These are phyloP conservation scores for Seriola rivoliana DNA, from an alignment of 2,113 vertebrate species.

Conservation along the genomic window DNA sequence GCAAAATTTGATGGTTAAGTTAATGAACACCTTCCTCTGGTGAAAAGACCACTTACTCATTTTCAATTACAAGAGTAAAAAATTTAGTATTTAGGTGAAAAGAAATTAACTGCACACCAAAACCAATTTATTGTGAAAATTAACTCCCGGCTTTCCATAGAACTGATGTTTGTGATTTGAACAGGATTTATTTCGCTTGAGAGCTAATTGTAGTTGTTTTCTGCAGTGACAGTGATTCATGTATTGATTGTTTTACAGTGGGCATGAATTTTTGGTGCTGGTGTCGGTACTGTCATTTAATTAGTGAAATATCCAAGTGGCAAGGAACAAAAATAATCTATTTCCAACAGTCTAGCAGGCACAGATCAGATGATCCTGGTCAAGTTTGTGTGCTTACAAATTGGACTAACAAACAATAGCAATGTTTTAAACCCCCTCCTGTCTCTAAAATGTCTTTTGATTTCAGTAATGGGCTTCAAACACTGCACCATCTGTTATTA, in stretches of 20 bases:
- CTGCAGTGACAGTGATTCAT: too few species aligned
- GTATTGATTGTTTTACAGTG: too few species aligned
- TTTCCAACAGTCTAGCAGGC: not conserved
- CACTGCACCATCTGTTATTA: not conserved
- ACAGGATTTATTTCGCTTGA: too few species aligned
- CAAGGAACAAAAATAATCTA: not conserved
- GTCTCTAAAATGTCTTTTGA: not conserved
- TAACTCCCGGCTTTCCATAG: not conserved
- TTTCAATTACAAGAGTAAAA: not conserved
- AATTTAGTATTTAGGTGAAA: not conserved
- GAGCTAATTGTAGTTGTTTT: too few species aligned
- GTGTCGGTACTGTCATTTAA: not conserved
- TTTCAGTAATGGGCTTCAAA: not conserved
- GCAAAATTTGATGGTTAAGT: not conserved
- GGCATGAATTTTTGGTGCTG: not conserved
- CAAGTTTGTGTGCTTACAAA: not conserved
- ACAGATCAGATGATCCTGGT: not conserved
- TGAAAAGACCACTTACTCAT: not conserved
- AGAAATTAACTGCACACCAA: not conserved
- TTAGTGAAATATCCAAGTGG: not conserved
- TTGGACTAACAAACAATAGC: not conserved
- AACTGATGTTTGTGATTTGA: not conserved
- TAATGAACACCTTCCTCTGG: not conserved
- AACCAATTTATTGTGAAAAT: not conserved
- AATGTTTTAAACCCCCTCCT: not conserved